Evolutionary conservation across 2,888 invertebrate genomes (phyloP), one percentile per base, ranked within the genome.

Genomic region (Microlaimidae sp.): DNA sequence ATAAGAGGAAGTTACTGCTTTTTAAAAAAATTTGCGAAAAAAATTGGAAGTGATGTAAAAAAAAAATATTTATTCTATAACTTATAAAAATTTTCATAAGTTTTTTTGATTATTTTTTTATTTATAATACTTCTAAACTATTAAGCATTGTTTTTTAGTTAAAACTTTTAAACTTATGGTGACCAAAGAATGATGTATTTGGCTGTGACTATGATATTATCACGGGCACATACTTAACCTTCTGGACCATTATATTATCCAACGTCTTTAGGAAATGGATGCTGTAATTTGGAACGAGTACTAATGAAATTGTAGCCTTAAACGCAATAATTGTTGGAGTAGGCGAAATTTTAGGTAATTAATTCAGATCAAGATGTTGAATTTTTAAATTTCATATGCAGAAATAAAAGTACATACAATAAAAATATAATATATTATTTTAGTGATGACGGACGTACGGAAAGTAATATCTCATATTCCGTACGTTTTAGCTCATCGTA

Each of bases 211-310:
- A 93, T 92, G 71, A 79, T 87, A 51, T 93, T 90, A n/a, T n/a
- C 69, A 88, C 90, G 54, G 92, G 95, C 25, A 74, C 93, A 53
- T 89, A 87, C 69, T 72, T 90, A 43, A 89, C 90, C 0, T 95
- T 95, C 77, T 92, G 85, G 76, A 89, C 89, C 66, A 90, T 90
- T 0, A 90, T 97, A 1, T n/a, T 97, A 93, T 74, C 85, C 92
- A 28, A 79, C 89, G 0, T 82, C 85, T 61, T 82, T 97, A 58
- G 88, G 90, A 0, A 86, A 86, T 69, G n/a, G n/a, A 93, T 89
- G 0, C 69, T 77, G 49, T 73, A 77, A 5, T 81, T 92, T 69
- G 43, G 17, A n/a, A 7, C 83, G 0, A 78, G 79, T 3, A 49
- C 81, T 46, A 81, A 82, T 0, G 90, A 89, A 66, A 82, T 84